phyloP scores from a whole-genome alignment of 2,113 vertebrate genomes.

The Tupaia chinensis region DNA sequence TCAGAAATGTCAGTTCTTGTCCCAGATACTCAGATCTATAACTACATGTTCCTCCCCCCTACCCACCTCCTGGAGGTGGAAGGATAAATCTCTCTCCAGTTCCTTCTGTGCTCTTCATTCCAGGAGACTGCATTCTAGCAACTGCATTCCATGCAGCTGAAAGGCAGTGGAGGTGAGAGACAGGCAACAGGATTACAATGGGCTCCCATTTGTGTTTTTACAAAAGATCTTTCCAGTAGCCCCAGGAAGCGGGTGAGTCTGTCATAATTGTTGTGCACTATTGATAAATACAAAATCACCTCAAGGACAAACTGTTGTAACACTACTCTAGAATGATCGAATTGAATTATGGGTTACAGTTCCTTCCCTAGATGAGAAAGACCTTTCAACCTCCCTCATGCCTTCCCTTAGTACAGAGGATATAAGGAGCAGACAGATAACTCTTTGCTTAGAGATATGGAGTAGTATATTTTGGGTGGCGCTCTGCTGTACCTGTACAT shows the following conservation, averaged over 20 bases:
- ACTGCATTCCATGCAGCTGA: neutral
- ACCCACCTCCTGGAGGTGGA: too few relatives aligned
- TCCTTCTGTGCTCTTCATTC: neutral
- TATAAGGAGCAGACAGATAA: neutral
- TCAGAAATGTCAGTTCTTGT: neutral
- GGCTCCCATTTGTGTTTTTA: neutral
- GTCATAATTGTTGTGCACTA: neutral
- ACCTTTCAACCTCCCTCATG: neutral
- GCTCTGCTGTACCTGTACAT: neutral
- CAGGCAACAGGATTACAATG: neutral
- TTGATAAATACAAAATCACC: conserved; percentile 31
- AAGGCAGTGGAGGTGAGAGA: neutral
- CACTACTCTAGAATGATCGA: neutral
- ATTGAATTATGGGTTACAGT: neutral
- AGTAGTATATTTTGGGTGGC: conserved; percentile 45
- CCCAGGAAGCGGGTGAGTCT: neutral
- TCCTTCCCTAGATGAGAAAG: neutral
- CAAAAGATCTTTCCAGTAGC: neutral
- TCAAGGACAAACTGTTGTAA: neutral
- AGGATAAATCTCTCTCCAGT: neutral
- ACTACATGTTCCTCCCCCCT: neutral
- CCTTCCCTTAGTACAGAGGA: neutral
- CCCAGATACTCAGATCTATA: neutral
- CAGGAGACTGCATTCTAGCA: neutral
- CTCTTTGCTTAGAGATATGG: conserved; percentile 4